Evolutionary conservation across 2,888 invertebrate genomes (phyloP).

Genomic region (Linyphia triangularis): DNA sequence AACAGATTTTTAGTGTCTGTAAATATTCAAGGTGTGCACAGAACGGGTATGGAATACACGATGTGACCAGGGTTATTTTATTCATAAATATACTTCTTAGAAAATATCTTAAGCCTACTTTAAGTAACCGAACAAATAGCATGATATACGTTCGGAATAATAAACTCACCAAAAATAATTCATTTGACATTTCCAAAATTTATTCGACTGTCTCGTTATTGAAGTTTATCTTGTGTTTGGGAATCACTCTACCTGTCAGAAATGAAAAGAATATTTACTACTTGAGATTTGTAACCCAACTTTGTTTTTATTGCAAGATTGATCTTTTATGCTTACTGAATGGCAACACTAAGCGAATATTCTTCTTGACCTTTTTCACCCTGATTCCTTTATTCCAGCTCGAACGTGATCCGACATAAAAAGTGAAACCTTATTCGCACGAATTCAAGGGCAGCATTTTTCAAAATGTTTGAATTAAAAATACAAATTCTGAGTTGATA

Average conservation of each 20-base stretch:
- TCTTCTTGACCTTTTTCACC: not conserved
- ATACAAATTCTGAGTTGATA: no score
- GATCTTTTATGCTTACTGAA: slow-evolving; percentile 3
- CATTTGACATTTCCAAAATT: not conserved
- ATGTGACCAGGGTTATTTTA: no score
- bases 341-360: not conserved
- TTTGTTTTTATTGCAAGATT: not conserved
- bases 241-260: not conserved
- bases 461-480: not conserved
- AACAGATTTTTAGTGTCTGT: no score
- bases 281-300: not conserved
- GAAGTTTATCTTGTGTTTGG: not conserved
- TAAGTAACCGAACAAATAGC: no score
- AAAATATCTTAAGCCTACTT: no score
- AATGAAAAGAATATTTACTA: not conserved
- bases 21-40: no score
- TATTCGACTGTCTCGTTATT: not conserved
- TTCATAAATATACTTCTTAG: no score
- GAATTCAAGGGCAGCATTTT: not conserved
- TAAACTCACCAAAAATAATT: not conserved
- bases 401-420: not conserved
- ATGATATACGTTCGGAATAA: no score
- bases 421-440: not conserved
- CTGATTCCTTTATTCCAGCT: not conserved
- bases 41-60: no score